Evolutionary conservation across 2,113 vertebrate species (phyloP), one percentile per base, ranked within the genome.

Genomic region (Apteryx owenii): DNA sequence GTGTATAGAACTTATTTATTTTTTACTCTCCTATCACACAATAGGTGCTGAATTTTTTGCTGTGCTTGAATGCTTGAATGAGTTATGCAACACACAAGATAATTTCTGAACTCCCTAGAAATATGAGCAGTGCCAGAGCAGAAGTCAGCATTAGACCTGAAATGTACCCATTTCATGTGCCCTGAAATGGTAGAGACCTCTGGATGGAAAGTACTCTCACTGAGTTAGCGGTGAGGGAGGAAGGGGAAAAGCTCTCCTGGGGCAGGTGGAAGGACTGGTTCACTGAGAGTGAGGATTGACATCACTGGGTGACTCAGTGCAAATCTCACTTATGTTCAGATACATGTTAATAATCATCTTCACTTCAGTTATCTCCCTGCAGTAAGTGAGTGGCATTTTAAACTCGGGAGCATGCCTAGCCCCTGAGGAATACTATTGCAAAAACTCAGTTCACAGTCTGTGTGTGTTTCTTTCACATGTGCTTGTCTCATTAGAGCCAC

Each of bases 81-180:
- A 71, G 64, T 95, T 84, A 36, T 87, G 33, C 90, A 84, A 84
- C 88, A 89, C 12, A n/a, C 46, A 75, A 81, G 81, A 83, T 87
- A 5, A 87, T 87, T 93, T 96, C 91, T 94, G 86, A 95, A 85
- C 77, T 91, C 81, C 65, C 73, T 89, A 64, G 94, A 92, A 97
- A 92, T 51, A 44, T 79, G 66, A 95, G 69, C 48, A 78, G n/a
- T 72, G 73, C 72, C 50, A 62, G 54, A 92, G 91, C 69, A 87
- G 64, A 90, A 91, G 65, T 84, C 91, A 95, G 69, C 38, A 46
- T 33, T 60, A 71, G 72, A 88, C 12, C 28, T 90, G 68, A 48
- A 48, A 48, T 48, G 46, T 48, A 12, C 46, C 17, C 46, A 19
- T 19, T 48, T 48, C 46, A 48, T 48, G 29, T 88, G 82, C 91